Base-by-base conservation (phyloP, 2,888 invertebrate genomes). In the Phanerotoma sp. region DNA sequence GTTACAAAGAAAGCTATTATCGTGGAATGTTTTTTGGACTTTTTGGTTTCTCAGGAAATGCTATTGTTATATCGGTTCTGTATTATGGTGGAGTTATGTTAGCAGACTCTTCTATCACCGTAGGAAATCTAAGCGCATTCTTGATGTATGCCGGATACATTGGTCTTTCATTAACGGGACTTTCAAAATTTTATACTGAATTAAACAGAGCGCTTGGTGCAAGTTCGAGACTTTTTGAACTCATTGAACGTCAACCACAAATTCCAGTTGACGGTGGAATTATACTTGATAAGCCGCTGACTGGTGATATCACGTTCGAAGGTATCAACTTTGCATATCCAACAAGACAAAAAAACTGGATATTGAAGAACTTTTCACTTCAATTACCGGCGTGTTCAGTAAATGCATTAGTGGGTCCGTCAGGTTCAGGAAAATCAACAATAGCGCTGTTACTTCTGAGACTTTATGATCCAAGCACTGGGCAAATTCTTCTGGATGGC, bases 381-480 rank as follows among this genome's bases (percentile, higher is more conserved):
- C 80, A 79, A 6, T 79, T 93, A 4, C 80, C 82, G 1, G 84
- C 88, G 0, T 87, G 88, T 9, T 83, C 84, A 59, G 85, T 91
- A 0, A 84, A 91, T 9, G 95, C 95, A 0, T 73, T 87, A 13
- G 87, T 98, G 0, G 97, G 97, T 0, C 82, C 92, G 0, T 96
- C 95, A 55, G 97, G 97, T 0, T 93, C 93, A 21, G 98, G 98
- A 0, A 98, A 98, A 78, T 95, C 94, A 45, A 97, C 98, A 0
- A 80, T 97, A 54, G 93, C 91, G 0, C 81, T 88, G 1, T 80
- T 98, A 2, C 80, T 98, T 58, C 78, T 97, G 45, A 81, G 96
- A 67, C 79, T 92, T 0, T 97, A 97, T 72, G 95, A 96, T 73
- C 95, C 96, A 0, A 78, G 80, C 3, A 68, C 76, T 56, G 95